These are phyloP conservation scores for Pogoniulus pusillus DNA, from an alignment of 2,797 vertebrate genomes.

Conservation along the genomic window DNA sequence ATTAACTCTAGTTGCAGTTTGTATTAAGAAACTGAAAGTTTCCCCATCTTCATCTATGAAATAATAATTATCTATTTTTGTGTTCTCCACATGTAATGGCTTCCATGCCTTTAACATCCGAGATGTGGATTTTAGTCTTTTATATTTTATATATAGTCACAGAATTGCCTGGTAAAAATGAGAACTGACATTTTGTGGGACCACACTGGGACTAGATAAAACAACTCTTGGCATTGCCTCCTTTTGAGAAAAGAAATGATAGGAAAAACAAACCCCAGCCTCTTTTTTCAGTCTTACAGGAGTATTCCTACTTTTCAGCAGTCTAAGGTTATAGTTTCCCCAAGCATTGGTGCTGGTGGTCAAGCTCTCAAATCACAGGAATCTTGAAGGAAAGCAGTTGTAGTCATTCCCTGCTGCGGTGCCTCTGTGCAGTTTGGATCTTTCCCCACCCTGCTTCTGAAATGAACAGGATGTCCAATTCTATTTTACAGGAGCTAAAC, in stretches of 20 bases:
- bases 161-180: not conserved
- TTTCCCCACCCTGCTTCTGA: fast-evolving
- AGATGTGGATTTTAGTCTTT: not conserved
- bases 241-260: not conserved
- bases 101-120: not conserved
- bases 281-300: not conserved
- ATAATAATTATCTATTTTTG: not conserved
- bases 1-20: not conserved
- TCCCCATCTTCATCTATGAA: not conserved
- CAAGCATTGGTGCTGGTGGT: not conserved
- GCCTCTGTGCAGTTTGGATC: not conserved
- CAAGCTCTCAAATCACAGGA: not conserved
- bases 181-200: not conserved
- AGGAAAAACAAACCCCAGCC: not conserved
- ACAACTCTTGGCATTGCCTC: not conserved
- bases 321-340: not conserved
- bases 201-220: not conserved
- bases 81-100: not conserved
- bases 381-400: not conserved
- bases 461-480: not conserved
- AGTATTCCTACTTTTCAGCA: not conserved
- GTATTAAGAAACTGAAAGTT: not conserved
- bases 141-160: not conserved
- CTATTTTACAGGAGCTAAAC: not conserved
- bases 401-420: not conserved